Base-by-base conservation (phyloP, 1,140 invertebrate species). In the Ceratosolen solmsi region DNA sequence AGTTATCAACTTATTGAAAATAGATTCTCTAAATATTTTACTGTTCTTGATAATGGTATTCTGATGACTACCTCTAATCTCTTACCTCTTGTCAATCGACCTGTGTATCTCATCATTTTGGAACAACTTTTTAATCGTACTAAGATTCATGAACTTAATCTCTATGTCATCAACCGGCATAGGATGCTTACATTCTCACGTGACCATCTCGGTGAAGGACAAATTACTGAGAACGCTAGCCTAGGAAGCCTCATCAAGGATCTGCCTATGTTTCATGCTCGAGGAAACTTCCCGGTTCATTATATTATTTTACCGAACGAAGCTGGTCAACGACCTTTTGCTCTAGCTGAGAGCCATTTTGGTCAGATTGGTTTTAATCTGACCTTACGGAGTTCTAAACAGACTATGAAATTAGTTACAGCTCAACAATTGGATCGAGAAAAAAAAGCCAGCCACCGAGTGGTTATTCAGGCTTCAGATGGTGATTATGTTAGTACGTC, bases 11-110 rank as follows among this genome's bases (percentile, higher is more conserved):
- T 96, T 20, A 88, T 96, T 84, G 95, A 96, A 83, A 96, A 94
- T 30, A 95, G 94, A 65, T 96, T 94, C 88, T 95, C 95, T 17
- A 94, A 95, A 72, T 97, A 95, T 87, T 98, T 98, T 88, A 95
- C 96, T 1, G 94, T 98, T 46, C 93, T 98, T n/a, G 94, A 95
- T 72, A 95, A 97, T 89, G 97, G 97, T 33, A 93, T 97, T 63
- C 94, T 98, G 13, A 98, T 98, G 96, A 97, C 96, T 25, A 97
- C 96, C 2, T 94, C 95, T 3, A 96, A 97, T 85, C 92, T 97
- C 7, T 93, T 94, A 33, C 95, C 96, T 7, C 89, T 98, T n/a
- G 93, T 96, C 38, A 95, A 97, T 87, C 93, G 94, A 63, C 95
- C 96, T 0, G 94, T 98, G 11, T 95, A 96, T 85, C 92, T 98